phyloP scores from a whole-genome alignment of 2,797 vertebrate genomes.

The Scomberomorus guttatus region DNA sequence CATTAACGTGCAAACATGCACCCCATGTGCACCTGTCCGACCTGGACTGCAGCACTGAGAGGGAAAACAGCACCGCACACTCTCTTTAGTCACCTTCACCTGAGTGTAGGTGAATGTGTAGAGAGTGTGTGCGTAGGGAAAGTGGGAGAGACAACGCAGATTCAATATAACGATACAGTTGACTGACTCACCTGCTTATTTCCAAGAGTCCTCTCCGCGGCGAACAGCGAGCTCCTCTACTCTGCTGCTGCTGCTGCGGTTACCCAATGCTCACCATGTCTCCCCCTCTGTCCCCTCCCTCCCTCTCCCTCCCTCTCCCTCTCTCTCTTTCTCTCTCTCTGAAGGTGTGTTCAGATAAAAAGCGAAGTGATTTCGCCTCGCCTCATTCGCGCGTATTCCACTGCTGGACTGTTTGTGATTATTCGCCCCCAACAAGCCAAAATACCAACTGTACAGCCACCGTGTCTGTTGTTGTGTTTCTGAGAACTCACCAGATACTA shows the following conservation, averaged over 20 bases:
- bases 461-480: too few relatives aligned
- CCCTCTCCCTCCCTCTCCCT: not conserved
- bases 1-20: slow-evolving; percentile 18
- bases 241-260: slow-evolving; percentile 68
- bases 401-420: too few relatives aligned
- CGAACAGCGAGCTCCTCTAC: slow-evolving; percentile 35
- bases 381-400: too few relatives aligned
- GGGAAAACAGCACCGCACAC: not conserved
- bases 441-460: too few relatives aligned
- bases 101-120: not conserved
- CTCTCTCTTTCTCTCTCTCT: not conserved
- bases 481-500: too few relatives aligned
- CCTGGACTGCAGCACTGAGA: slow-evolving; percentile 63
- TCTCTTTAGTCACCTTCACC: slow-evolving; percentile 53
- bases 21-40: slow-evolving; percentile 69
- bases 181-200: slow-evolving; percentile 67
- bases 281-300: not conserved
- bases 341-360: too few relatives aligned
- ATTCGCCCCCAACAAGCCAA: too few relatives aligned
- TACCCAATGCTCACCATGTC: slow-evolving; percentile 30
- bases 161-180: too few relatives aligned
- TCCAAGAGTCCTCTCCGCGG: slow-evolving; percentile 32
- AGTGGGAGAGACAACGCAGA: slow-evolving; percentile 10
- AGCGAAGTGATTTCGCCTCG: too few relatives aligned
- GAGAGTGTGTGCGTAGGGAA: not conserved